Base-by-base conservation (phyloP, 2,797 vertebrate genomes). In the Lophius americanus region DNA sequence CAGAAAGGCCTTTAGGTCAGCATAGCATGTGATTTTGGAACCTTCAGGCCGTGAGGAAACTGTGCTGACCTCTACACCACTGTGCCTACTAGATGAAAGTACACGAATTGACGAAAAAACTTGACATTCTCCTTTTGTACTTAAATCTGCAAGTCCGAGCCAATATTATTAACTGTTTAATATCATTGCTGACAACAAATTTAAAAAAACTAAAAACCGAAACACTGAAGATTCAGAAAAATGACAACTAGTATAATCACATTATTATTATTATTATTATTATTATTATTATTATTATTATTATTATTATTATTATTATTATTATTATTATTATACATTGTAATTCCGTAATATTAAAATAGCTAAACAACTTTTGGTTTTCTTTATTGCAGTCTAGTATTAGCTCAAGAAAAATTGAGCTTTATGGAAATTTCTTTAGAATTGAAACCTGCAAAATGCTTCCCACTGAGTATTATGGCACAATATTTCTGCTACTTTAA, bases 141-240 rank as follows among this genome's bases (percentile, higher is more conserved):
- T 65, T 80, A 7, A 61, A 60, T 4, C 75, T 92, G 0, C 36
- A 2, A 9, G 44, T 90, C 43, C 65, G 74, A 81, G 83, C 88
- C 89, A 39, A 75, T 68, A 68, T 52, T 32, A 53, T 13, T 46
- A 43, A 62, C 5, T 4, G 1, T 43, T 49, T 68, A 7, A 0
- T 49, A 32, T 56, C 32, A 53, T 57, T 4, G 54, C 7, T 41
- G 43, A 3, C 39, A 59, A 23, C n/a, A 51, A 35, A 51, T 46
- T n/a, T n/a, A n/a, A n/a, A n/a, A n/a, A n/a, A n/a, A n/a, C n/a
- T n/a, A n/a, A n/a, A n/a, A n/a, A n/a, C n/a, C n/a, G n/a, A 23
- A 23, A 23, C 23, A 23, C 23, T 23, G 23, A 23, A 23, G 23
- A 23, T 23, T 23, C 2, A 23, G 23, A 23, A 23, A 23, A 23